Evolutionary conservation across 2,113 vertebrate species (phyloP), one percentile per base, ranked within the genome.

Genomic region (Saccopteryx bilineata): DNA sequence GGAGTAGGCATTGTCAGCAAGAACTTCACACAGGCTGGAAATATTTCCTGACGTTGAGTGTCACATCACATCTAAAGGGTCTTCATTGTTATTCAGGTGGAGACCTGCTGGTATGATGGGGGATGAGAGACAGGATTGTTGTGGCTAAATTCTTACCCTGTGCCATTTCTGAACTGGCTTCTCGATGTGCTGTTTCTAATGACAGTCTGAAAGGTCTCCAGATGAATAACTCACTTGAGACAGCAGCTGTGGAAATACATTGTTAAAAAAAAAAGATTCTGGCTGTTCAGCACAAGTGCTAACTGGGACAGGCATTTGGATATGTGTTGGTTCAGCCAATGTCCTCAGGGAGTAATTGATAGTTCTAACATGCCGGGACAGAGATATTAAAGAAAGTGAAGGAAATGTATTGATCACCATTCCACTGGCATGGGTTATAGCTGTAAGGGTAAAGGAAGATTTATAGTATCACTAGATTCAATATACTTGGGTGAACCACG

Each of bases 1-100:
- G 58, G 56, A 79, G 39, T 65, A 87, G 76, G 61, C 90, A 93
- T 54, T 90, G 81, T 95, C 92, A 96, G 81, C 92, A 91, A 63
- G 65, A 96, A 75, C 76, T 85, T 60, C 18, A 28, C 79, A 65
- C 3, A 65, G 58, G 18, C 54, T 56, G 85, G 31, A 61, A 60
- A 82, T 74, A 26, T 74, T 91, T 85, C 72, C 72, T n/a, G 5
- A 71, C 13, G 74, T 88, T 75, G 17, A 7, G 14, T 83, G 89
- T n/a, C 63, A 31, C 39, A 46, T 71, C 86, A 48, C 91, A 33
- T 91, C 18, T 63, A 48, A 79, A 91, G 58, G 31, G 3, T 50
- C 78, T 90, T 96, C 94, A 95, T 97, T 95, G 82, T 71, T 83
- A 96, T 97, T 95, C 97, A 94, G 89, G 61, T 92, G 74, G 56